Base-by-base conservation (phyloP, 1,140 invertebrate species). In the Scaptodrosophila lebanonensis region DNA sequence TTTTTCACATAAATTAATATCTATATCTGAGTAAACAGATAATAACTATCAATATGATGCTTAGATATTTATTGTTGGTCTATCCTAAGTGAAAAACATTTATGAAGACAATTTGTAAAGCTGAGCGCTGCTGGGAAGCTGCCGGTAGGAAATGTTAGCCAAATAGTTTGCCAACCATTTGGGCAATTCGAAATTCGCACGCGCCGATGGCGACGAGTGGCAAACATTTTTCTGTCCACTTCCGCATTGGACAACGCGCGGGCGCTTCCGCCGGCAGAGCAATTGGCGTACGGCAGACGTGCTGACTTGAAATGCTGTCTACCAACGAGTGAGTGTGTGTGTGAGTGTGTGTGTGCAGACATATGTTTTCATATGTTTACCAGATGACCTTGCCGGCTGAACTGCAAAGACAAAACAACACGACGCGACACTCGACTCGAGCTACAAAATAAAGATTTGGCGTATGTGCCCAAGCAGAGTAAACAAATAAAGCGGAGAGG, bases 311-410 rank as follows among this genome's bases (percentile, higher is more conserved):
- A 18, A 12, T 42, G 13, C 4, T 17, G 22, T 51, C 3, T 25
- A 8, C 8, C n/a, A n/a, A 5, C 29, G 35, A 48, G 57, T 45
- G 49, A 30, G 32, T 40, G 16, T n/a, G 16, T 16, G 11, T 30
- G 22, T 44, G 43, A 29, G 35, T 38, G 44, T 49, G 25, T 17
- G 53, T 25, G 47, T 13, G 36, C 20, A 53, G 58, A 69, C 73
- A 73, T 56, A 79, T 77, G 73, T 79, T 77, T 40, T 40, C 45
- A 51, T 59, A 51, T 77, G 73, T 77, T 61, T 49, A 49, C 35
- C 56, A 79, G 51, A 52, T 50, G 51, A 52, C 62, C 52, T 63
- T 58, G 60, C 35, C 13, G 5, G 36, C 30, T 11, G 20, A n/a
- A n/a, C n/a, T n/a, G 12, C 50, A 60, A 36, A 47, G 36, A 27